Percentiles rank a stretch among this genome's conserved stretches.
Conservation (phyloP, 92 coral and sea anemone genomes). For the Paragorgia papillata region DNA sequence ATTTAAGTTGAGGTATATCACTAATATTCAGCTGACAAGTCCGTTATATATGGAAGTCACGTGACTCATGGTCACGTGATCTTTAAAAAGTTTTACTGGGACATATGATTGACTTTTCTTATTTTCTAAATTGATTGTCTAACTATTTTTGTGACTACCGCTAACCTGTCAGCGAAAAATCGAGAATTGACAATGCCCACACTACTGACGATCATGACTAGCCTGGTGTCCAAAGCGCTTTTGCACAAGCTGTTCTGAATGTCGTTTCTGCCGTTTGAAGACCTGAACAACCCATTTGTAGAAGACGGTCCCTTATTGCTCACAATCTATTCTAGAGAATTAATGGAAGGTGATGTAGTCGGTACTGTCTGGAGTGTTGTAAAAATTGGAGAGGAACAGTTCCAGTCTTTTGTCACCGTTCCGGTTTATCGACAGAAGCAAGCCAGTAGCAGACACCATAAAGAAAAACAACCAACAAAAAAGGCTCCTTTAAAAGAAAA, state of each 20-base stretch:
- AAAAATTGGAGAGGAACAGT: constrained; percentile 18
- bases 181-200: too few relatives aligned
- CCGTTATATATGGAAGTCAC: too few relatives aligned
- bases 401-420: neutral
- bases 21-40: too few relatives aligned
- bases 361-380: constrained; percentile 38
- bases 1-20: too few relatives aligned
- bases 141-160: too few relatives aligned
- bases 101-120: too few relatives aligned
- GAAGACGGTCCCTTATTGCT: constrained; percentile 60
- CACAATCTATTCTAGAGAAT: constrained; percentile 62
- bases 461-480: constrained; percentile 22
- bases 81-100: too few relatives aligned
- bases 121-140: too few relatives aligned
- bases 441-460: constrained; percentile 43
- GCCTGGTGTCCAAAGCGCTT: too few relatives aligned
- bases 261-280: constrained; percentile 50
- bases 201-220: too few relatives aligned
- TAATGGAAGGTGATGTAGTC: constrained; percentile 57
- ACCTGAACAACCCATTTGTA: constrained; percentile 62
- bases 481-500: constrained; percentile 49
- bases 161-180: too few relatives aligned
- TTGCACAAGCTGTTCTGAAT: constrained; percentile 46
- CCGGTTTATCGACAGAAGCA: constrained; percentile 42
- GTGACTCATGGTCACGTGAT: too few relatives aligned